Base-by-base conservation (phyloP, 1,140 invertebrate species). In the Drosophila pandora region DNA sequence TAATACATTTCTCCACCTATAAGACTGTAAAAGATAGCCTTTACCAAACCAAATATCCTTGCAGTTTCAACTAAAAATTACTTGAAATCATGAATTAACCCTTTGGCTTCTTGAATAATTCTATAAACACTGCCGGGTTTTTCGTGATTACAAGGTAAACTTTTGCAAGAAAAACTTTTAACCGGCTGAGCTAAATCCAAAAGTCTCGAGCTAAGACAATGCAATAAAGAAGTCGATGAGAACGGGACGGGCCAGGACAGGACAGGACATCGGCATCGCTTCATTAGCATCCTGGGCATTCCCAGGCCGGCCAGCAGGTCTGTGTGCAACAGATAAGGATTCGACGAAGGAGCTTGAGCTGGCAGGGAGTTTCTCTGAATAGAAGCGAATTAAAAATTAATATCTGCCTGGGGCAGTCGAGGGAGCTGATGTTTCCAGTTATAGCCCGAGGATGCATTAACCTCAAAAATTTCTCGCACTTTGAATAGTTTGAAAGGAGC, bases 371-470 rank as follows among this genome's bases (percentile, higher is more conserved):
- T 73, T 13, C 56, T 10, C 49, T 87, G 83, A 87, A 87, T 79
- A 56, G 43, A 70, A 76, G 57, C 63, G 67, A 82, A 82, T 87
- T 88, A 87, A 87, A 83, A 88, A 87, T 88, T 87, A 87, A 87
- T 88, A 88, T 79, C 82, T 76, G 83, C 75, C 79, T 32, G 34
- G 56, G 70, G 83, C 83, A 83, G 65, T 52, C 70, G 59, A 55
- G 59, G 65, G 65, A 68, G 48, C 48, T 70, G 64, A 9, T 53
- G 57, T 57, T 39, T 37, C 48, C 54, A 53, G 41, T 43, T 43
- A 21, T 88, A 67, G 83, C 83, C 83, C 63, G 55, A 88, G 83
- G 83, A 88, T 88, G 84, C 83, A 88, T 88, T 88, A 88, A 88
- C 83, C 83, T 88, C 83, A 88, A 88, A 77, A 70, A 61, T 70